Percentiles rank a stretch among this genome's conserved stretches.
phyloP scores from a whole-genome alignment of 2,888 invertebrate species.

The Hemicrepidius hirtus region DNA sequence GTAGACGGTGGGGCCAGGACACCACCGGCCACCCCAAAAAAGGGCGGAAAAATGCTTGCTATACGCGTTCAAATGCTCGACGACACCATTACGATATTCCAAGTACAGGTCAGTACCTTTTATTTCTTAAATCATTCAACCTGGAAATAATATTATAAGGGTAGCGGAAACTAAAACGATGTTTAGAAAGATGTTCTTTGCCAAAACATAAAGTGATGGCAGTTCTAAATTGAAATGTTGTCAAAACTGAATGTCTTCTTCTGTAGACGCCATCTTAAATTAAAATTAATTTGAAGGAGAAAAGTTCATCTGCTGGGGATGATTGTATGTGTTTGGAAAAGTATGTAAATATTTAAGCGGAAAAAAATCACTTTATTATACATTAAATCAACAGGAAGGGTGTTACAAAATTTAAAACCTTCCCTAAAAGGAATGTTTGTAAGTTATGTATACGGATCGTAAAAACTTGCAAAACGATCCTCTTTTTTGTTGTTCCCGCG shows the following conservation, averaged over 20 bases:
- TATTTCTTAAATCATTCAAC: neutral
- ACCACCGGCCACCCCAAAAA: conserved; percentile 86
- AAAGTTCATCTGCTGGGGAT: too few species aligned
- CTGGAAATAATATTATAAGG: too few species aligned
- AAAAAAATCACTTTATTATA: too few species aligned
- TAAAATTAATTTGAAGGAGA: too few species aligned
- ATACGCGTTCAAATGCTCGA: conserved; percentile 93
- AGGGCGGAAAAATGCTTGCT: conserved; percentile 91
- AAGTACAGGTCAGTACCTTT: conserved; percentile 85
- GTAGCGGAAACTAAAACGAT: too few species aligned
- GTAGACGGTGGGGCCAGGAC: conserved; percentile 84
- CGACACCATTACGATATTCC: conserved; percentile 92
- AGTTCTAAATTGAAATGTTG: too few species aligned
- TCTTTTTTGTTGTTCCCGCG: conserved; percentile 43
- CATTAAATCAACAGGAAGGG: neutral
- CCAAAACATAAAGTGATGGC: too few species aligned
- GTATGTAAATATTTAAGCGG: too few species aligned
- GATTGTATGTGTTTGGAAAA: too few species aligned
- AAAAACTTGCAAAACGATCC: conserved; percentile 32
- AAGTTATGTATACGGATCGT: conserved; percentile 3
- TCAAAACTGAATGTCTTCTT: too few species aligned
- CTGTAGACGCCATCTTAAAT: too few species aligned
- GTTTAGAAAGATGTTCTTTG: too few species aligned
- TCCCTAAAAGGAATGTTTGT: conserved; percentile 1
- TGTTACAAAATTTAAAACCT: neutral